Percentiles rank a stretch among this genome's conserved stretches.
Evolutionary conservation across 2,888 invertebrate species (phyloP).

Genomic region (Schizotus pectinicornis): DNA sequence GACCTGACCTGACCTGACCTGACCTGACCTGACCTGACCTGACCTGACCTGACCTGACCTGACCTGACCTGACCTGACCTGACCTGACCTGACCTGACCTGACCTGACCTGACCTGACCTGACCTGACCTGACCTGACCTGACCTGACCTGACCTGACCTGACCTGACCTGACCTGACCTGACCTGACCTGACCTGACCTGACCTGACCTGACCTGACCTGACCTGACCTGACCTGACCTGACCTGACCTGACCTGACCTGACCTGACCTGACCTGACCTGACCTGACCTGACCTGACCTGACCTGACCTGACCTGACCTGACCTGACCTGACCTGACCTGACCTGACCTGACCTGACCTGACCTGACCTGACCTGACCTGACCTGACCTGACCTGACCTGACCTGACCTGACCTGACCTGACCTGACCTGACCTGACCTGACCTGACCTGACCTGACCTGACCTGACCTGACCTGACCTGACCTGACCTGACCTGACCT

Average conservation of each 20-base stretch:
- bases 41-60: conserved; percentile 20
- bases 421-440: conserved; percentile 20
- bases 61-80: conserved; percentile 20
- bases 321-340: conserved; percentile 20
- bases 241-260: conserved; percentile 20
- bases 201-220: conserved; percentile 20
- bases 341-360: conserved; percentile 20
- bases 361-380: conserved; percentile 20
- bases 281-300: conserved; percentile 20
- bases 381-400: conserved; percentile 20
- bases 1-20: conserved; percentile 20
- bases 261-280: conserved; percentile 20
- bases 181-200: conserved; percentile 20
- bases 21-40: conserved; percentile 20
- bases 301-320: conserved; percentile 20
- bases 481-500: conserved; percentile 20
- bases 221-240: conserved; percentile 20
- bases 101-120: conserved; percentile 20
- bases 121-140: conserved; percentile 20
- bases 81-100: conserved; percentile 20
- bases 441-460: conserved; percentile 20
- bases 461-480: conserved; percentile 20
- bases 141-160: conserved; percentile 20
- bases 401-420: conserved; percentile 20
- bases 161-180: conserved; percentile 20